Evolutionary conservation across 2,888 invertebrate species (phyloP), one percentile per base, ranked within the genome.

Genomic region (Orthosia gracilis): DNA sequence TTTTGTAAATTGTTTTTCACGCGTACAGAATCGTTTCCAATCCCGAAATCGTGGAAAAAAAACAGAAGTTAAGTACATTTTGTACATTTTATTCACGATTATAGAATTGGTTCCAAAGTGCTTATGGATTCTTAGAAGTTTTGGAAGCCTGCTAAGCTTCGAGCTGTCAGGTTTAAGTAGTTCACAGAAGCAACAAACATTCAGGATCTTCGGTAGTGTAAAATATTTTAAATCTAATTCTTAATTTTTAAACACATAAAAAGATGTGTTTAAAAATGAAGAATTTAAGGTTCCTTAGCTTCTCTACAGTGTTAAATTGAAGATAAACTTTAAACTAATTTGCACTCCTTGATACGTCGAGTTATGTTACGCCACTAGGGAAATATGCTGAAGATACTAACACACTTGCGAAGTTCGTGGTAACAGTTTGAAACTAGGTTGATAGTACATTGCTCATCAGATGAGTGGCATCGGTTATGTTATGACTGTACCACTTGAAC

Each of bases 331-430:
- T 40, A 31, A 68, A 69, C 77, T 82, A 78, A 76, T 76, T 82
- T n/a, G 23, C 52, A 57, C 23, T 63, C 11, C 78, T 45, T 52
- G 49, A 76, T 76, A 52, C 57, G 21, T 49, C 40, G 49, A 79
- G 61, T 50, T 61, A 50, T 13, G 66, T 79, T 52, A 52, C n/a
- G 45, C 58, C 80, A 23, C 78, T 79, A 45, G 80, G 80, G 80
- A 83, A 80, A 80, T 80, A 73, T 68, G 52, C 64, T 13, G 59
- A 73, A 83, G 83, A 83, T 83, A 73, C 67, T 62, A 52, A 61
- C 68, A 65, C 45, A 62, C 80, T 73, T 68, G 57, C 15, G 52
- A 65, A 83, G 59, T 80, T 80, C 11, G 26, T 45, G 55, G 23
- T 13, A 31, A 62, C 64, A 73, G 63, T 73, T 68, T 52, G n/a